Evolutionary conservation across 2,888 invertebrate species (phyloP), one percentile per base, ranked within the genome.

Genomic region (Argyresthia albistria): DNA sequence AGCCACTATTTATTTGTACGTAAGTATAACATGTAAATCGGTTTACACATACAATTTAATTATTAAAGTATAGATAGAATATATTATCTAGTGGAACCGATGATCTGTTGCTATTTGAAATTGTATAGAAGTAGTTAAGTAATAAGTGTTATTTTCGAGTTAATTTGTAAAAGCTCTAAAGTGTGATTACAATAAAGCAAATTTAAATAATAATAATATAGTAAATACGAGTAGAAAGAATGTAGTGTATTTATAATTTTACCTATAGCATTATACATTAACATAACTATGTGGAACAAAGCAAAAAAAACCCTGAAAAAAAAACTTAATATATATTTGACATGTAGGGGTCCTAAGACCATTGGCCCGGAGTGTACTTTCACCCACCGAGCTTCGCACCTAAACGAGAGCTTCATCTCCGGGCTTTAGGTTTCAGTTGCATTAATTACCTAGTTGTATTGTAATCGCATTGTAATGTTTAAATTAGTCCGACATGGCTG

Each of bases 71-170:
- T 69, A 69, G 63, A 65, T 66, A 60, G 63, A 62, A 60, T 60
- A 49, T 35, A 49, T 35, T 66, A 69, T 61, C 66, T 78, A 78
- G 76, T 37, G 14, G 59, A 62, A 59, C 65, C 55, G 65, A 68
- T 59, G 73, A 77, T 80, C 74, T 80, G 81, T 80, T 80, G 75
- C 70, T 73, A 69, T 61, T 62, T 64, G 58, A 62, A 62, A 56
- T 54, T 69, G 70, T 76, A 70, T 51, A 52, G 48, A 62, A 60
- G 57, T 57, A 57, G 46, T 15, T 54, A 56, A 53, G 45, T 49
- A 54, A 49, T 78, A 83, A 83, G 78, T 81, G 84, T 83, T 84
- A 78, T 67, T 74, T 75, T 76, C 62, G 56, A 58, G 66, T 63
- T 67, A 53, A 65, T 65, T 66, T 68, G 62, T 64, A 62, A 59